A percentile compares a stretch with the other conserved stretches of the same genome.
These are phyloP conservation scores for Ammospiza maritima DNA, from an alignment of 2,797 vertebrate species.

Conservation along the genomic window DNA sequence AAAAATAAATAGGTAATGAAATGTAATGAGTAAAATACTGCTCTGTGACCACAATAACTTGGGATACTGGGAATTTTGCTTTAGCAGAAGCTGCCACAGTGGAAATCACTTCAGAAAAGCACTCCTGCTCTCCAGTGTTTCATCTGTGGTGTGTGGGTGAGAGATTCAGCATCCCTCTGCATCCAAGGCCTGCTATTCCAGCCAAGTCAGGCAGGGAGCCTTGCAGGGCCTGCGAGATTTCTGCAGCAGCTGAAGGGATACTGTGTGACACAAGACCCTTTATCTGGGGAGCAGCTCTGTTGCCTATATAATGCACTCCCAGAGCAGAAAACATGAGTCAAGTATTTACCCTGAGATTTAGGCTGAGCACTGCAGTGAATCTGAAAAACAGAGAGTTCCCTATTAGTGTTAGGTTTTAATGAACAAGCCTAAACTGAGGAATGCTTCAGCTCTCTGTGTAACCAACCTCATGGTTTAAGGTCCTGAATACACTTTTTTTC, in stretches of 20 bases:
- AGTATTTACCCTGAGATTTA: conserved; percentile 29
- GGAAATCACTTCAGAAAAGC: neutral
- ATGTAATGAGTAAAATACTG: neutral
- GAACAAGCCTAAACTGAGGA: neutral
- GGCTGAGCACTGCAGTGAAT: neutral
- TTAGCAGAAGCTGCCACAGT: neutral
- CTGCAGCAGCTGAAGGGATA: neutral
- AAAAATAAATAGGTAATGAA: neutral
- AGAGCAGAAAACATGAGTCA: neutral
- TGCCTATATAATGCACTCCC: neutral
- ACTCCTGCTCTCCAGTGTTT: neutral
- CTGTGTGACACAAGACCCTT: neutral
- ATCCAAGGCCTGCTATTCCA: neutral
- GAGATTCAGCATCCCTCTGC: neutral
- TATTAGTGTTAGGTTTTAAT: neutral
- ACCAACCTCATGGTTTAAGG: neutral
- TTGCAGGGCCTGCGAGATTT: neutral
- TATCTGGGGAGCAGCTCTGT: neutral
- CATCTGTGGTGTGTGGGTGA: neutral
- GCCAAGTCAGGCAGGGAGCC: neutral
- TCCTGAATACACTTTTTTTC: neutral
- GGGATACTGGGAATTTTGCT: neutral
- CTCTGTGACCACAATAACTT: neutral
- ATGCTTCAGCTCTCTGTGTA: neutral
- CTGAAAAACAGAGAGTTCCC: neutral